phyloP scores from a whole-genome alignment of 1,140 invertebrate species.

The Drosophila ironensis region DNA sequence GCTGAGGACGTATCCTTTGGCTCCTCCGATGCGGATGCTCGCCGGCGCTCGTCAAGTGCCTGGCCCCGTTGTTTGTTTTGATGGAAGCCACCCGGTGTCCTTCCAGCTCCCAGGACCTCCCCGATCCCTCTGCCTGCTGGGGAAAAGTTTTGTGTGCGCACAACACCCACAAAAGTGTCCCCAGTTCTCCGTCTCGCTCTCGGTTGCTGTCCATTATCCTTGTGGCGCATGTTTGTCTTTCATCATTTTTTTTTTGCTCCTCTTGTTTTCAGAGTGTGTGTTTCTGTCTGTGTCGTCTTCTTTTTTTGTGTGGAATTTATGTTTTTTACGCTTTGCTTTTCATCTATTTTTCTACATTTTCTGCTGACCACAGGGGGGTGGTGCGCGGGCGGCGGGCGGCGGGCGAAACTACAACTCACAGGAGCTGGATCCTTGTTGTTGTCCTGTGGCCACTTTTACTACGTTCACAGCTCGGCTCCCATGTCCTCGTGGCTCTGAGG shows the following conservation, averaged over 20 bases:
- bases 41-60: slow-evolving; percentile 52
- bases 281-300: slow-evolving; percentile 10
- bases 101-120: not conserved
- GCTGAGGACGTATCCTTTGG: not conserved
- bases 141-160: slow-evolving; percentile 40
- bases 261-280: too few species aligned
- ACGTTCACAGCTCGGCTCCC: slow-evolving; percentile 34
- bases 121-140: not conserved
- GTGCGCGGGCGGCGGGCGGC: not conserved
- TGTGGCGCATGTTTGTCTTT: slow-evolving; percentile 81
- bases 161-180: slow-evolving; percentile 47
- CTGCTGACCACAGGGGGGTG: slow-evolving; percentile 63
- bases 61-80: slow-evolving; percentile 58
- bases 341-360: slow-evolving; percentile 70
- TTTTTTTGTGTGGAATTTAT: slow-evolving; percentile 64
- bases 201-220: slow-evolving; percentile 59
- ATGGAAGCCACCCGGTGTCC: slow-evolving; percentile 37
- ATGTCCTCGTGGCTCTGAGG: slow-evolving; percentile 42
- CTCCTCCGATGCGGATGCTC: slow-evolving; percentile 8
- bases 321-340: slow-evolving; percentile 74
- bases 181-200: slow-evolving; percentile 10
- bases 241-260: slow-evolving; percentile 68
- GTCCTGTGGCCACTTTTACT: slow-evolving; percentile 52
- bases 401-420: slow-evolving; percentile 20
- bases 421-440: slow-evolving; percentile 29